Evolutionary conservation across 2,888 invertebrate genomes (phyloP).

Genomic region (Sesia bembeciformis): DNA sequence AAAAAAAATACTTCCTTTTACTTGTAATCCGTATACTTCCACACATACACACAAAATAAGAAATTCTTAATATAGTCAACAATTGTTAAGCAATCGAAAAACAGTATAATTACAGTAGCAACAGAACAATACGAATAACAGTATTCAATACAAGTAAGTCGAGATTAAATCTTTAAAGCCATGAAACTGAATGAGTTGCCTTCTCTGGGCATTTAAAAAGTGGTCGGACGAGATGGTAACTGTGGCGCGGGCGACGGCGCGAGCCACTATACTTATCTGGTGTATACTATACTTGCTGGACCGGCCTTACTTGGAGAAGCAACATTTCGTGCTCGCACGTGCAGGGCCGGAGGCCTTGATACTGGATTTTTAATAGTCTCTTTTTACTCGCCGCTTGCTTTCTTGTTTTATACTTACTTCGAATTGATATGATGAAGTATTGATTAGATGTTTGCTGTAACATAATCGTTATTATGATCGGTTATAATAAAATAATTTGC

Average conservation of each 20-base stretch:
- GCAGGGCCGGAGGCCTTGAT: constrained; percentile 52
- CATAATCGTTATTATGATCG: background rate
- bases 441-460: background rate
- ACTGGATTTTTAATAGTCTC: constrained; percentile 55
- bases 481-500: too few relatives aligned
- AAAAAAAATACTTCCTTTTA: constrained; percentile 39
- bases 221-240: constrained; percentile 42
- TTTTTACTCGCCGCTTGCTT: constrained; percentile 36
- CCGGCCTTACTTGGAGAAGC: constrained; percentile 25
- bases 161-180: constrained; percentile 22
- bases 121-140: constrained; percentile 7
- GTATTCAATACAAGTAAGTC: constrained; percentile 23
- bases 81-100: background rate
- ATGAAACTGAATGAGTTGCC: constrained; percentile 23
- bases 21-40: constrained; percentile 29
- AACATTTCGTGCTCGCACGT: constrained; percentile 46
- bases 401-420: constrained; percentile 23
- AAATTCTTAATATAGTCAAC: background rate
- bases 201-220: constrained; percentile 36
- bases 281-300: constrained; percentile 1
- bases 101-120: background rate
- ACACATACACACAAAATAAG: constrained; percentile 13
- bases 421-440: background rate
- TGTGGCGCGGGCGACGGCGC: constrained; percentile 30
- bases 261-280: constrained; percentile 17